Conservation (phyloP, 2,113 vertebrate species). For the Butorides virescens region DNA sequence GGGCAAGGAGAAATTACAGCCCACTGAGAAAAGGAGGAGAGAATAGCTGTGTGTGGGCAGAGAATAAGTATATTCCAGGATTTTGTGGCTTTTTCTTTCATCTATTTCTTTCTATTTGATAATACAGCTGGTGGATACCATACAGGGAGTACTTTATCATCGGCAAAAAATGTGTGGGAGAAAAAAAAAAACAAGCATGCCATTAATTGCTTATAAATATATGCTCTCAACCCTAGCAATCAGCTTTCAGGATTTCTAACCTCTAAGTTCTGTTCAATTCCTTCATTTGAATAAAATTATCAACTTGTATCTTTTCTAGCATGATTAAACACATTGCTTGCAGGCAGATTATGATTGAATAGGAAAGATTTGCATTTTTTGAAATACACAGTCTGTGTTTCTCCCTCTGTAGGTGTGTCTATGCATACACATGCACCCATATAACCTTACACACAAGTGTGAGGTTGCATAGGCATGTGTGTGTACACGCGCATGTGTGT, state of each 20-base stretch:
- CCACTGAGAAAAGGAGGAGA: background rate
- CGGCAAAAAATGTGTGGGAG: slow-evolving; percentile 28
- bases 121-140: slow-evolving; percentile 27
- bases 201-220: slow-evolving; percentile 70
- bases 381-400: background rate
- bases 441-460: background rate
- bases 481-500: background rate
- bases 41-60: slow-evolving; percentile 37
- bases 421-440: background rate
- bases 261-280: slow-evolving; percentile 20
- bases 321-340: background rate
- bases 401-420: background rate
- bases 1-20: slow-evolving; percentile 15
- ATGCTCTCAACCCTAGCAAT: slow-evolving; percentile 16
- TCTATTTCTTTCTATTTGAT: slow-evolving; percentile 15
- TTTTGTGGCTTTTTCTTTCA: slow-evolving; percentile 34
- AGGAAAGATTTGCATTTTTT: background rate
- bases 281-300: slow-evolving; percentile 45
- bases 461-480: too few relatives aligned
- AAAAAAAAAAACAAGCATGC: background rate
- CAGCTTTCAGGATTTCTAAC: slow-evolving; percentile 36
- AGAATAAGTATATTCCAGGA: slow-evolving; percentile 19
- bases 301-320: slow-evolving; percentile 17
- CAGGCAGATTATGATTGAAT: slow-evolving; percentile 1
- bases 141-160: slow-evolving; percentile 31